Evolutionary conservation across 2,797 vertebrate genomes (phyloP).

Genomic region (Eremophila alpestris): DNA sequence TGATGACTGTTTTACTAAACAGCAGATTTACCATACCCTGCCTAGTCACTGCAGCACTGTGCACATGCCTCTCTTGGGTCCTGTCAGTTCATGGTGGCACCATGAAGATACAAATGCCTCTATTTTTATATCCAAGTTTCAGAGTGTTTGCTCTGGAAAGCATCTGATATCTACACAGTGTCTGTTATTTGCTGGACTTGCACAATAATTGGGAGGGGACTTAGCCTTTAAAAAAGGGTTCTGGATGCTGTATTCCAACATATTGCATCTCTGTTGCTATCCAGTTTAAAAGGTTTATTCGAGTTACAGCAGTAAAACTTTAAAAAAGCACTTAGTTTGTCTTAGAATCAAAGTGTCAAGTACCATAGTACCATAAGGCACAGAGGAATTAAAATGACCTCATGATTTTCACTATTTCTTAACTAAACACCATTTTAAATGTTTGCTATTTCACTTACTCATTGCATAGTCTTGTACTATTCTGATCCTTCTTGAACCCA

Average conservation of each 20-base stretch:
- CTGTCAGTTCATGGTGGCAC: background rate
- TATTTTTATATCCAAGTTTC: background rate
- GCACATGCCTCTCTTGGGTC: background rate
- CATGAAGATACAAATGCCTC: background rate
- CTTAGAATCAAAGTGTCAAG: background rate
- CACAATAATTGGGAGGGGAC: background rate
- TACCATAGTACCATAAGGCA: background rate
- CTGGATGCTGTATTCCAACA: background rate
- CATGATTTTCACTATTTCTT: background rate
- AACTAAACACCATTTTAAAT: background rate
- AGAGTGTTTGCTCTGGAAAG: conserved; percentile 13
- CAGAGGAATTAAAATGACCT: background rate
- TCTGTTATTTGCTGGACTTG: background rate
- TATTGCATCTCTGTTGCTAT: background rate
- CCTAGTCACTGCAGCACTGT: background rate
- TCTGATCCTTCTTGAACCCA: background rate
- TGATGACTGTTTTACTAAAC: rapidly evolving
- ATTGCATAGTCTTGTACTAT: background rate
- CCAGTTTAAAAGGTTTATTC: background rate
- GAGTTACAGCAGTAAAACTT: background rate
- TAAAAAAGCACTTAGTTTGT: background rate
- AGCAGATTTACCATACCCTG: background rate
- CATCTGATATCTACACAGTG: background rate
- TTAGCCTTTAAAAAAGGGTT: background rate
- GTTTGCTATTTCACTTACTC: background rate